These are phyloP conservation scores for Gastrophysa polygoni DNA, from an alignment of 2,888 invertebrate species.

Conservation along the genomic window DNA sequence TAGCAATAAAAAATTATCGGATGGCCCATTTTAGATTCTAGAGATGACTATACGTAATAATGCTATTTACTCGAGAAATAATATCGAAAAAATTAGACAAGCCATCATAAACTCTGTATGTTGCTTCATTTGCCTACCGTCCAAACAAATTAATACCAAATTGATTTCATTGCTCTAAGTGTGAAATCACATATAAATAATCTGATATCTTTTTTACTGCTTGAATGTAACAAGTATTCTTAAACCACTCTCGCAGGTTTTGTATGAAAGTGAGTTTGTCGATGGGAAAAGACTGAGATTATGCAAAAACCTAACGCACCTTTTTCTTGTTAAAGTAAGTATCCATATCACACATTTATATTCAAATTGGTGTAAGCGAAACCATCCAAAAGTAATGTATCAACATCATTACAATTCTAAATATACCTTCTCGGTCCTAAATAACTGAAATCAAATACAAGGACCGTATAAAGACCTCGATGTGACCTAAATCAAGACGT, in stretches of 20 bases:
- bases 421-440: conserved; percentile 17
- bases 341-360: conserved; percentile 27
- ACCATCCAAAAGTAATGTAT: conserved; percentile 11
- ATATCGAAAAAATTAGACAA: too few relatives aligned
- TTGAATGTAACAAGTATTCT: too few relatives aligned
- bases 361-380: conserved; percentile 23
- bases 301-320: neutral
- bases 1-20: too few relatives aligned
- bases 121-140: too few relatives aligned
- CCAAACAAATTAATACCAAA: too few relatives aligned
- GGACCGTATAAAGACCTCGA: conserved; percentile 44
- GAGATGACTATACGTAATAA: too few relatives aligned
- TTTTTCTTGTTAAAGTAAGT: conserved; percentile 17
- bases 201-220: too few relatives aligned
- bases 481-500: conserved; percentile 53
- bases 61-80: too few relatives aligned
- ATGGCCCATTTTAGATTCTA: too few relatives aligned
- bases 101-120: too few relatives aligned
- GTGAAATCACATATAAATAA: too few relatives aligned
- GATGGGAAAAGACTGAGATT: neutral
- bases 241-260: neutral
- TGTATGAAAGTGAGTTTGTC: neutral
- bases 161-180: too few relatives aligned
- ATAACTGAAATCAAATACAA: conserved; percentile 49
- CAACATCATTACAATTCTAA: conserved; percentile 20